These are phyloP conservation scores for Ametastegia equiseti DNA, from an alignment of 2,888 invertebrate species.

Conservation along the genomic window DNA sequence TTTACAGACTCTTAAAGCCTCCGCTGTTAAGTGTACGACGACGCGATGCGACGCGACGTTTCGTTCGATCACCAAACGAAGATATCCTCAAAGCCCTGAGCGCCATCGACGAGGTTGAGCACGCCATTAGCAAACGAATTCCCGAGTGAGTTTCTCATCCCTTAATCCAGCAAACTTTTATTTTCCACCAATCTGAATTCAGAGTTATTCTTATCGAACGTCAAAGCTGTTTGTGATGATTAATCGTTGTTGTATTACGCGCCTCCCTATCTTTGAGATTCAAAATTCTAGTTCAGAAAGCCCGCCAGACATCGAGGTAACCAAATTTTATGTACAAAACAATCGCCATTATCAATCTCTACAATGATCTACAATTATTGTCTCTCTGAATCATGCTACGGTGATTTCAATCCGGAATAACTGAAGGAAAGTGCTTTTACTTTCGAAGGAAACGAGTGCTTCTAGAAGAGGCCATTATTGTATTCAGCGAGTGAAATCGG, in stretches of 20 bases:
- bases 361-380: not conserved
- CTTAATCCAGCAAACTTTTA: not conserved
- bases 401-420: not conserved
- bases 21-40: not conserved
- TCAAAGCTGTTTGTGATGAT: not conserved
- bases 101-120: not conserved
- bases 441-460: no score
- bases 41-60: no score
- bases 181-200: slow-evolving; percentile 4
- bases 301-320: not conserved
- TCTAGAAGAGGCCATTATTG: no score
- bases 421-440: not conserved
- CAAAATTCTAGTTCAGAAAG: not conserved
- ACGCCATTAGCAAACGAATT: not conserved
- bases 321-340: not conserved
- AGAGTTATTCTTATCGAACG: not conserved
- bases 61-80: not conserved
- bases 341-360: not conserved
- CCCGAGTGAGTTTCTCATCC: not conserved
- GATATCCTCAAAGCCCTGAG: not conserved
- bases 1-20: slow-evolving; percentile 8
- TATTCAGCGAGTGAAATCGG: not conserved
- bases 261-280: not conserved
- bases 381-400: not conserved
- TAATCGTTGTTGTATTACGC: not conserved